Evolutionary conservation across 2,797 vertebrate species (phyloP), one percentile per base, ranked within the genome.

Genomic region (Heteromormyrus szaboi): DNA sequence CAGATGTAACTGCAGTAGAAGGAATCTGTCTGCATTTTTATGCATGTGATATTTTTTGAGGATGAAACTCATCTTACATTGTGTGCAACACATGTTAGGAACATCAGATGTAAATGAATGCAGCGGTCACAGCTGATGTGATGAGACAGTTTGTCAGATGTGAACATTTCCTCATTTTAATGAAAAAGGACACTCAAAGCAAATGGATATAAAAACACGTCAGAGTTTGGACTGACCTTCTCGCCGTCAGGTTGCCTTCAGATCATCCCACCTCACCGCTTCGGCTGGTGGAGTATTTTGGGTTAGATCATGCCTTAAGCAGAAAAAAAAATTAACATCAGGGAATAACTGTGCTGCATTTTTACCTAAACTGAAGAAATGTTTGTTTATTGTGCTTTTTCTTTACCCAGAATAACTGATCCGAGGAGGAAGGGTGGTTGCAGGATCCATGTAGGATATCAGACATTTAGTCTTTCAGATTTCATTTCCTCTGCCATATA

Each of bases 61-160:
- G 19, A 44, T 81, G 41, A 8, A 46, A 72, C 68, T 81, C 41
- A 81, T 81, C 76, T n/a, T 81, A 4, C 19, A 81, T 44, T 46
- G 76, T 79, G 37, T 79, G 72, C 72, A 41, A 6, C 41, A 79
- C 41, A 46, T 81, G 76, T 46, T 72, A 6, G 29, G 68, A 37
- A 72, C 68, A 72, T 72, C 29, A 72, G 68, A 81, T 81, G 76
- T 81, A 81, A 81, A 46, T 44, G 17, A 81, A 81, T 44, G 76
- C 76, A 44, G 76, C 19, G 68, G 68, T 81, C 76, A 46, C 76
- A 81, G 76, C 76, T 81, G 41, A 81, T 81, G 37, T 46, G 41
- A 44, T 9, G 76, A 81, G 41, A 81, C 76, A 81, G 14, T 81
- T 81, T 81, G 76, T 33, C 76, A 44, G 76, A 81, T 81, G 37